These are phyloP conservation scores for Centropristis striata DNA, from an alignment of 2,113 vertebrate genomes.

Conservation along the genomic window DNA sequence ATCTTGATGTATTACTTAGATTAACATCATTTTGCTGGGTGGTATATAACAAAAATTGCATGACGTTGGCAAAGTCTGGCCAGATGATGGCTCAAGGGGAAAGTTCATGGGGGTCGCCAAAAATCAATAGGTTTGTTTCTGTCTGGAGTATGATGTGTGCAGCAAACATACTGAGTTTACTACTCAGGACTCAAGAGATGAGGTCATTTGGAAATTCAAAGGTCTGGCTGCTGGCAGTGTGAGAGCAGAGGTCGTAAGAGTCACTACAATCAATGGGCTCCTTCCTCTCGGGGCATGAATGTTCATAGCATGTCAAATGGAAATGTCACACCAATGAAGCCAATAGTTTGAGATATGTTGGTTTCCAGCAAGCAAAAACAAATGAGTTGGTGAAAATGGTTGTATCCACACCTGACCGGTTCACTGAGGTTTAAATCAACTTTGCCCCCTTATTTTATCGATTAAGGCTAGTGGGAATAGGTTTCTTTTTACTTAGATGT, in stretches of 20 bases:
- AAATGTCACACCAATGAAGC: not conserved
- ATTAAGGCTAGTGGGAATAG: no score
- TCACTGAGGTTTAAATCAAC: not conserved
- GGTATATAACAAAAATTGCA: not conserved
- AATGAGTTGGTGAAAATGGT: not conserved
- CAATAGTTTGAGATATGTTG: not conserved
- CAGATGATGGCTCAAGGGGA: not conserved
- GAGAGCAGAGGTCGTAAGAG: conserved; percentile 8
- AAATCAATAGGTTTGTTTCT: not conserved
- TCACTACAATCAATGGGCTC: not conserved
- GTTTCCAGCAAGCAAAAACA: not conserved
- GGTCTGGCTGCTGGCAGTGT: not conserved
- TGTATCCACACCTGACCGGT: not conserved
- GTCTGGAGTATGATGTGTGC: not conserved
- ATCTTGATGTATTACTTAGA: not conserved
- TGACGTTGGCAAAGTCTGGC: not conserved
- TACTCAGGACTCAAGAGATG: not conserved
- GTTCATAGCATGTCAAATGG: not conserved
- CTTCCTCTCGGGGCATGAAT: not conserved
- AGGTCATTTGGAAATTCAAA: not conserved
- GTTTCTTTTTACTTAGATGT: no score
- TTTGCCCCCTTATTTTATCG: not conserved
- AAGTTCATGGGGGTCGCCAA: not conserved
- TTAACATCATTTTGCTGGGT: no score
- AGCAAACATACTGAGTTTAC: not conserved